phyloP scores from a whole-genome alignment of 2,113 vertebrate species.

The Vulpes vulpes region DNA sequence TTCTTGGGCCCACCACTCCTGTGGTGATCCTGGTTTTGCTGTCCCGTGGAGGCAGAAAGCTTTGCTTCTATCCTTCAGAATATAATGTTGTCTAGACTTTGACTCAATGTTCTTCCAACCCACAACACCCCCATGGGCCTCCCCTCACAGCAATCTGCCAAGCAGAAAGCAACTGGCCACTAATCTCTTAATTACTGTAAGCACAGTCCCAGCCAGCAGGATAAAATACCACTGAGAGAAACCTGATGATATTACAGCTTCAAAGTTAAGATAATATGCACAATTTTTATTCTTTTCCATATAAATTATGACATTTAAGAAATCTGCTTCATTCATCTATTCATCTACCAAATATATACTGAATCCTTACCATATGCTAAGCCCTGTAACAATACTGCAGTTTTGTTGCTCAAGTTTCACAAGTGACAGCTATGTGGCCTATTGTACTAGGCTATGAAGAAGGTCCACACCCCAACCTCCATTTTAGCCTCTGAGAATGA shows the following conservation, averaged over 20 bases:
- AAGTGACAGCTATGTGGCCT: not conserved
- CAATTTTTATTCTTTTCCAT: constrained; percentile 2
- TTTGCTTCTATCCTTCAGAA: not conserved
- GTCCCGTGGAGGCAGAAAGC: not conserved
- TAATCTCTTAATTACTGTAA: not conserved
- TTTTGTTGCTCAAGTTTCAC: not conserved
- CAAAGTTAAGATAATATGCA: not conserved
- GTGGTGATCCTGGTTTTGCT: not conserved
- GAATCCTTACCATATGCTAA: not conserved
- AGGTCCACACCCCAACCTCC: not conserved
- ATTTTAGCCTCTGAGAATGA: not conserved
- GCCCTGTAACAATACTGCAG: not conserved
- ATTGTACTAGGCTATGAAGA: not conserved
- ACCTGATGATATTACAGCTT: not conserved
- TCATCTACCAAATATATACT: not conserved
- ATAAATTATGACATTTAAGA: not conserved
- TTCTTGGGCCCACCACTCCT: not conserved
- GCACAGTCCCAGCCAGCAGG: not conserved
- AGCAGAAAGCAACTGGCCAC: not conserved
- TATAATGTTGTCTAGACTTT: not conserved
- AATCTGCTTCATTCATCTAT: constrained; percentile 7
- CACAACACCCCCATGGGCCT: not conserved
- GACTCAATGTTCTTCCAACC: not conserved
- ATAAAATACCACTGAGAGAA: not conserved
- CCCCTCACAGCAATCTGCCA: not conserved